Percentiles rank a stretch among this genome's conserved stretches.
Evolutionary conservation across 2,113 vertebrate genomes (phyloP).

Genomic region (Aegithalos caudatus): DNA sequence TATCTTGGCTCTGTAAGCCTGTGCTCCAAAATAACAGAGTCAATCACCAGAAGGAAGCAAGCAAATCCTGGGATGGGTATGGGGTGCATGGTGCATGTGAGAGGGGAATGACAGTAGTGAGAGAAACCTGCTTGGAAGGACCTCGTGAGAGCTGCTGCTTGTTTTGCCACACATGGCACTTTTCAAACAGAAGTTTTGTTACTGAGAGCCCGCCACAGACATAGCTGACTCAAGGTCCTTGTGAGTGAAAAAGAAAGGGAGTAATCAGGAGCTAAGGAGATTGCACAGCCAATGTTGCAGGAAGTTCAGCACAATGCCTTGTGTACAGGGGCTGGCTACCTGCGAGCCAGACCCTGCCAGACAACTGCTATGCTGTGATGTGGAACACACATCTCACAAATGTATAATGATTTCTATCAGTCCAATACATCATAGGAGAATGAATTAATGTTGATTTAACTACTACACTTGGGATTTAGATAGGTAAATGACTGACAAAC

Average conservation of each 20-base stretch:
- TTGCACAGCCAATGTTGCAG: not conserved
- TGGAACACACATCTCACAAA: not conserved
- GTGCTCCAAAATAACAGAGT: not conserved
- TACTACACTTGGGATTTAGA: not conserved
- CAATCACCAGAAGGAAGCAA: not conserved
- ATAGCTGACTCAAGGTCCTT: not conserved
- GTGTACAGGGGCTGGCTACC: not conserved
- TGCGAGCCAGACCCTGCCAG: not conserved
- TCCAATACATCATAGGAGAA: not conserved
- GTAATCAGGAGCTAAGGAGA: not conserved
- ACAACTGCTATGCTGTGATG: not conserved
- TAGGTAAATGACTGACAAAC: not conserved
- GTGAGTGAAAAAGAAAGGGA: not conserved
- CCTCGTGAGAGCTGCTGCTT: not conserved
- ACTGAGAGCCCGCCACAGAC: not conserved
- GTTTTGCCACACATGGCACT: not conserved
- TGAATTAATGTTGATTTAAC: not conserved
- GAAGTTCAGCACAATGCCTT: not conserved
- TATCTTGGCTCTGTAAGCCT: not conserved
- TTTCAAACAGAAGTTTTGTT: conserved; percentile 10
- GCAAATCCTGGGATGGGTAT: not conserved
- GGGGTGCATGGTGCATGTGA: rapidly evolving
- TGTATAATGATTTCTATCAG: not conserved
- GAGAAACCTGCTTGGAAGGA: not conserved
- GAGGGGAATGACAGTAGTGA: not conserved